Evolutionary conservation across 2,797 vertebrate species (phyloP).

Genomic region (Acipenser oxyrinchus): DNA sequence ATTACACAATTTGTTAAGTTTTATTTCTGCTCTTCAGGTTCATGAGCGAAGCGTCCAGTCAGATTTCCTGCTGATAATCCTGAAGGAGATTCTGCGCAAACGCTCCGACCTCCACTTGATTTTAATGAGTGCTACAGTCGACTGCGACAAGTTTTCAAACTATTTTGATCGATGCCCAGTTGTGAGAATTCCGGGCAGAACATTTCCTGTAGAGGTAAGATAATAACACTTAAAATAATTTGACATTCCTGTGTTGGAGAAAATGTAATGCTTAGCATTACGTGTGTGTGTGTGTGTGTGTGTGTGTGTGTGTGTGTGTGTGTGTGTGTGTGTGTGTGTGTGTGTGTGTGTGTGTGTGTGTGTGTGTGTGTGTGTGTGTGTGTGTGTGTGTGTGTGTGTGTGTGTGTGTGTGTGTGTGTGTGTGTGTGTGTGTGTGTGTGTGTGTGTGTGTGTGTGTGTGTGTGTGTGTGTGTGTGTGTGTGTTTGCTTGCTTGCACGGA

Average conservation of each 20-base stretch:
- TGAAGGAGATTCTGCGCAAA: conserved; percentile 81
- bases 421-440: no score
- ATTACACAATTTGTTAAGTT: no score
- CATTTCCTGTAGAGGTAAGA: conserved; percentile 85
- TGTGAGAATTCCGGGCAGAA: conserved; percentile 82
- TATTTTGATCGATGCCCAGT: conserved; percentile 94
- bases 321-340: no score
- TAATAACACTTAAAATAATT: no score
- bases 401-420: no score
- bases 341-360: no score
- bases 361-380: no score
- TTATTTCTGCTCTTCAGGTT: conserved; percentile 55
- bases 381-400: no score
- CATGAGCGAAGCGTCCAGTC: conserved; percentile 96
- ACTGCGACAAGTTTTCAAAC: conserved; percentile 84
- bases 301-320: no score
- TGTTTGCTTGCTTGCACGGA: background rate
- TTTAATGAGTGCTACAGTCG: conserved; percentile 95
- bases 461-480: no score
- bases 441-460: no score
- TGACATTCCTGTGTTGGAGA: conserved; percentile 6
- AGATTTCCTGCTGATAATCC: conserved; percentile 87
- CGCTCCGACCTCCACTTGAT: conserved; percentile 83
- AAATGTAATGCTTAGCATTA: background rate
- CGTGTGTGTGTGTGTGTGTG: no score